These are phyloP conservation scores for Mormyrus hasselquistii DNA, from an alignment of 2,797 vertebrate genomes.

Conservation along the genomic window DNA sequence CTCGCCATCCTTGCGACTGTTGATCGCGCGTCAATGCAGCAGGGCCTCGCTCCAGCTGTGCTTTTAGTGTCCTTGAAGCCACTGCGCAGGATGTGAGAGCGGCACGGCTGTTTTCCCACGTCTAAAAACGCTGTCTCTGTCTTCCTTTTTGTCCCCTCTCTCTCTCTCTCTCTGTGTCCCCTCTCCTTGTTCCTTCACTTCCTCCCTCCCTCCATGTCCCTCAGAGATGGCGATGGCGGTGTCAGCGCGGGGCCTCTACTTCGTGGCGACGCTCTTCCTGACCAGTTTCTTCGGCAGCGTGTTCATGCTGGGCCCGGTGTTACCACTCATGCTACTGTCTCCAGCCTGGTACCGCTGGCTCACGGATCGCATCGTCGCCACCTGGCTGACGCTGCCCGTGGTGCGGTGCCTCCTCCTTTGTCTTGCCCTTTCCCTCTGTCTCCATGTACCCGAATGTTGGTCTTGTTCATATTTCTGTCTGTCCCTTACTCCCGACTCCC, in stretches of 20 bases:
- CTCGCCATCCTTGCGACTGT: neutral
- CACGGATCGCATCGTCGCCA: constrained; percentile 84
- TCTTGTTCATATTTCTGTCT: neutral
- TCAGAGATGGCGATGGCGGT: constrained; percentile 59
- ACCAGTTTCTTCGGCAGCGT: constrained; percentile 91
- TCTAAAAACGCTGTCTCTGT: neutral
- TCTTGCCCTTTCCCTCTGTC: neutral
- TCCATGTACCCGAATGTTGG: neutral
- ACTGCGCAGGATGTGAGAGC: neutral
- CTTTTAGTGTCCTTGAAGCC: neutral
- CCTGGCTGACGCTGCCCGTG: constrained; percentile 93
- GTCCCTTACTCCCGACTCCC: neutral
- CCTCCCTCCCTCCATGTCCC: neutral
- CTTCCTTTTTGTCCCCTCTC: neutral
- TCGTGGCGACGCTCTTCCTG: constrained; percentile 81
- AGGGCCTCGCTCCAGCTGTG: neutral
- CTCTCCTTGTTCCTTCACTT: neutral
- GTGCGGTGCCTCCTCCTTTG: constrained; percentile 57
- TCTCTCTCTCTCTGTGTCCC: neutral
- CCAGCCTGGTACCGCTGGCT: constrained; percentile 94
- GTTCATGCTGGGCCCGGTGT: constrained; percentile 86
- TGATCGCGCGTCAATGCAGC: neutral
- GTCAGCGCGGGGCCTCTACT: constrained; percentile 85
- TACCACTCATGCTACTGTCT: constrained; percentile 87
- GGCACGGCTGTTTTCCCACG: neutral